Percentiles rank a stretch among this genome's conserved stretches.
phyloP scores from a whole-genome alignment of 2,113 vertebrate species.

The Bufo gargarizans region DNA sequence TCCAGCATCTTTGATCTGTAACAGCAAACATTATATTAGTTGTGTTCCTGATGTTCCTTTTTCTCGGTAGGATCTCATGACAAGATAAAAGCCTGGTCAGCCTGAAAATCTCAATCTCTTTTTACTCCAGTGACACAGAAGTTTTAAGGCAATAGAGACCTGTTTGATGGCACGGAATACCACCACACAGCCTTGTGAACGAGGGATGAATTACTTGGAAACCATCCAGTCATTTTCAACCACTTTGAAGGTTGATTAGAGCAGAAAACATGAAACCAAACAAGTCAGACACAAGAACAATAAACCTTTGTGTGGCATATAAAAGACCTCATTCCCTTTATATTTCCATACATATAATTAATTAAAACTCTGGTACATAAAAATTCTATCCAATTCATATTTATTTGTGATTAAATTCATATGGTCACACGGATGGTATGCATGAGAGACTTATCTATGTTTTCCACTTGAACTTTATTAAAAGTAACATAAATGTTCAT shows the following conservation, averaged over 20 bases:
- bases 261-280: constrained; percentile 44
- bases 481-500: background rate
- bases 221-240: constrained; percentile 31
- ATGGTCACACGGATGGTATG: background rate
- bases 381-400: background rate
- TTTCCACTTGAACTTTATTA: background rate
- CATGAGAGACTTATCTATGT: background rate
- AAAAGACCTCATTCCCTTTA: constrained; percentile 25
- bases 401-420: background rate
- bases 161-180: constrained; percentile 30
- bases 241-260: constrained; percentile 43
- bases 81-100: constrained; percentile 28
- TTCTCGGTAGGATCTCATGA: constrained; percentile 22
- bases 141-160: constrained; percentile 39
- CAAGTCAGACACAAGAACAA: constrained; percentile 38
- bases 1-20: constrained; percentile 36
- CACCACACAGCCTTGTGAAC: constrained; percentile 29
- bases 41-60: constrained; percentile 7
- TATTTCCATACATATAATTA: constrained; percentile 30
- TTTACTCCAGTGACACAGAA: constrained; percentile 27
- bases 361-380: background rate
- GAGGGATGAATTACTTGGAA: constrained; percentile 35
- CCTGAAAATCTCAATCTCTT: constrained; percentile 17
- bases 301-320: constrained; percentile 32
- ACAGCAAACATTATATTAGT: constrained; percentile 23